A percentile compares a stretch with the other conserved stretches of the same genome.
Evolutionary conservation across 2,888 invertebrate genomes (phyloP).

Genomic region (Drosophila melanocephala): DNA sequence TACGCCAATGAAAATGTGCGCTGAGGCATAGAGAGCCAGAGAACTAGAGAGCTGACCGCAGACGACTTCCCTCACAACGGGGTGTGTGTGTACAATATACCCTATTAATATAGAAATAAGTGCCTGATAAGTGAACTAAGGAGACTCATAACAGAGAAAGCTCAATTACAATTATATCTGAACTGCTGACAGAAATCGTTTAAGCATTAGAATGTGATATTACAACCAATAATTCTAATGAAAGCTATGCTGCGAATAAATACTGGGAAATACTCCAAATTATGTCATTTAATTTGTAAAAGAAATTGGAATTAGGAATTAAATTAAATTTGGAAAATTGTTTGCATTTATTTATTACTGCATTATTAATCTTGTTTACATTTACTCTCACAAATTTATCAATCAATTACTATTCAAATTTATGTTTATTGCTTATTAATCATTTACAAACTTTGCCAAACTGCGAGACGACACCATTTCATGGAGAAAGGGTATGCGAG

Average conservation of each 20-base stretch:
- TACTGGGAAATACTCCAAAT: too few relatives aligned
- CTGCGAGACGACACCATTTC: background rate
- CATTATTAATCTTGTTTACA: background rate
- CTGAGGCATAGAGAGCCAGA: conserved; percentile 52
- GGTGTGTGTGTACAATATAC: background rate
- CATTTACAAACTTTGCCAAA: background rate
- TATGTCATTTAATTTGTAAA: background rate
- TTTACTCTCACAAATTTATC: background rate
- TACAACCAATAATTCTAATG: background rate
- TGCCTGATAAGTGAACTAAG: background rate
- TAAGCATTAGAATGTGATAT: background rate
- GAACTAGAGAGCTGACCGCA: conserved; percentile 51
- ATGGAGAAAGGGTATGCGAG: conserved; percentile 29
- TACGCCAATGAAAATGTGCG: conserved; percentile 75
- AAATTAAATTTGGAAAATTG: background rate
- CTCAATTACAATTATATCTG: background rate
- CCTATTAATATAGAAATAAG: background rate
- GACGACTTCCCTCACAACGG: background rate
- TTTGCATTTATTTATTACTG: background rate
- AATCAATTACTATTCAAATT: background rate
- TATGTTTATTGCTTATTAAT: background rate
- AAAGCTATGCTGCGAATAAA: background rate
- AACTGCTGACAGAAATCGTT: background rate
- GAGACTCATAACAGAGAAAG: background rate
- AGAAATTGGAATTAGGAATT: background rate